Evolutionary conservation across 2,888 invertebrate genomes (phyloP), one percentile per base, ranked within the genome.

Genomic region (Alentia gelatinosa): DNA sequence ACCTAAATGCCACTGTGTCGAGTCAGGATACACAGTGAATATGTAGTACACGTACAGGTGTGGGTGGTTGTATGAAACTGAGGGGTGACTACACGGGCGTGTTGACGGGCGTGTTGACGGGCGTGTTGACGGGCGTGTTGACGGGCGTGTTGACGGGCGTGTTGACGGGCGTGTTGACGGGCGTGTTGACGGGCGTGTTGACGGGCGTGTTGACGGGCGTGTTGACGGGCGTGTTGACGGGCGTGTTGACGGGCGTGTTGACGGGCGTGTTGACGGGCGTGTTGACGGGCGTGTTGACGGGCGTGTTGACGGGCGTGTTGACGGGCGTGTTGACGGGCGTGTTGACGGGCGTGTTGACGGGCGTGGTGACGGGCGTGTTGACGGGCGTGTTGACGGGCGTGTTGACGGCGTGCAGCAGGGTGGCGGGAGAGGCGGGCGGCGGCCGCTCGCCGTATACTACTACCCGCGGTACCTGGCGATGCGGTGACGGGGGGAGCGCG

Each of bases 381-480:
- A 47, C 47, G 47, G 47, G 9, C 19, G 47, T 9, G 47, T 47
- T 47, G 47, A 47, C 47, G 19, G 47, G 9, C 47, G 47, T 9
- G 47, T 9, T 9, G 9, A 47, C 47, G 47, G 47, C 19, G 9
- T 9, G 47, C 9, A 19, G 47, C 9, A 47, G 9, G 47, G 47
- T 47, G 9, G 47, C 9, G 47, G 47, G 47, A n/a, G n/a, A n/a
- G n/a, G n/a, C n/a, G n/a, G n/a, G 74, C 79, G 12, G 15, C 39
- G 79, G 79, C 79, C 79, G 0, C 79, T 79, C 39, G 37, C 37
- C 9, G 37, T 79, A 79, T 79, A 79, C 79, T 79, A 79, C 79
- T 79, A 37, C 35, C 35, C 15, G 79, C 37, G 35, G 79, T 33
- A 74, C 74, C 26, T 74, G 35, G 9, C 7, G 74, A 23, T 33